phyloP scores from a whole-genome alignment of 2,113 vertebrate genomes.

The Octodon degus region DNA sequence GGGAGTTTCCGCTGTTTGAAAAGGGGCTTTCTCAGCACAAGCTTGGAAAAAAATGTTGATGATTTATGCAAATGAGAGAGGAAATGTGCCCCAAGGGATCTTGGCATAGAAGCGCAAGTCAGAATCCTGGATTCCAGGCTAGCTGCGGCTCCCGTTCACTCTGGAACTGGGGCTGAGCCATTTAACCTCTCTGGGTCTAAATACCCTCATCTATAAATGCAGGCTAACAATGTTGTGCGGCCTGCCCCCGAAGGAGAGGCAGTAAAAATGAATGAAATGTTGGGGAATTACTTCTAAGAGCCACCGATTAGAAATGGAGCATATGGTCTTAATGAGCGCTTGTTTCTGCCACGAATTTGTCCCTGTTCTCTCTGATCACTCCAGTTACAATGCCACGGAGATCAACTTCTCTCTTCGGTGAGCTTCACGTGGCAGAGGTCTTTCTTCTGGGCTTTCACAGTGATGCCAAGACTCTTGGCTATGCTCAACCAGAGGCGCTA shows the following conservation, averaged over 20 bases:
- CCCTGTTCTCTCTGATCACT: slow-evolving; percentile 62
- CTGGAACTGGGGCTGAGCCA: slow-evolving; percentile 75
- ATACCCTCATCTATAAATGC: slow-evolving; percentile 75
- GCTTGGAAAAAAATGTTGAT: slow-evolving; percentile 83
- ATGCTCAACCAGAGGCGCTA: background rate
- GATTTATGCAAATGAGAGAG: slow-evolving; percentile 84
- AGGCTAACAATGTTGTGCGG: slow-evolving; percentile 66
- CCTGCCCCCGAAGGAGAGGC: slow-evolving; percentile 77
- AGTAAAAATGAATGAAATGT: slow-evolving; percentile 83
- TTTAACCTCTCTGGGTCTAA: slow-evolving; percentile 81
- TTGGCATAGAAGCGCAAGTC: slow-evolving; percentile 76
- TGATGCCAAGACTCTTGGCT: background rate
- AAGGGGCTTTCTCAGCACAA: slow-evolving; percentile 85
- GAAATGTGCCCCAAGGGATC: slow-evolving; percentile 82
- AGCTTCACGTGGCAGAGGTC: slow-evolving; percentile 54
- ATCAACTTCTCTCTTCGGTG: slow-evolving; percentile 59
- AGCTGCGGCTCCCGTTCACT: slow-evolving; percentile 75
- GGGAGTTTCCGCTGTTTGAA: slow-evolving; percentile 83
- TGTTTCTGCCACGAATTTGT: slow-evolving; percentile 77
- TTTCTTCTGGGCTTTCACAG: background rate
- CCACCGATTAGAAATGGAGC: slow-evolving; percentile 80
- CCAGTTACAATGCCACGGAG: slow-evolving; percentile 43
- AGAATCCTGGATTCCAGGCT: slow-evolving; percentile 78
- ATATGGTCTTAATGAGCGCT: slow-evolving; percentile 82
- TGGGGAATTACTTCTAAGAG: slow-evolving; percentile 79